Evolutionary conservation across 2,888 invertebrate genomes (phyloP), one percentile per base, ranked within the genome.

Genomic region (Cheilosia impressa): DNA sequence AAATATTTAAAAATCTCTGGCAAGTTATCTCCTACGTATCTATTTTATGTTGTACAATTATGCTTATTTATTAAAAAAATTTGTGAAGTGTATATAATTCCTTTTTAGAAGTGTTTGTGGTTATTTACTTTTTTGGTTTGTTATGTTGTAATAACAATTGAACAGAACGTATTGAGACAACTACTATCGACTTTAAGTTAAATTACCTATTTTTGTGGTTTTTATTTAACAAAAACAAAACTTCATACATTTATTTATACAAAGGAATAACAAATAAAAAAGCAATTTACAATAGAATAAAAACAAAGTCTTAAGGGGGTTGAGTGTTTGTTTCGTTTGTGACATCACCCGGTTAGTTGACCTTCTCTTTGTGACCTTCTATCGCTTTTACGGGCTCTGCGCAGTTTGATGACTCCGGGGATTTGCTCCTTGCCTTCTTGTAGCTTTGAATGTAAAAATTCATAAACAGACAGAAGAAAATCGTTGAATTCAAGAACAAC

Each of bases 361-460:
- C 62, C 63, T 85, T 85, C 15, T 62, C 45, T 52, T 85, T 81
- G 19, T 22, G 43, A 41, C 45, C 71, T 31, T 81, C 72, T 3
- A 72, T 45, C 1, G 76, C 57, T 27, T 85, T 81, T 27, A 63
- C 38, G n/a, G 66, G 17, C 47, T 76, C 72, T n/a, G 77, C 62
- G 47, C 72, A 55, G 9, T 31, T 76, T 13, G 75, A 34, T n/a
- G 45, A 24, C 17, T 82, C 69, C 13, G 55, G 47, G 19, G 87
- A 76, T 41, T 71, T 73, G 38, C 60, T 88, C 87, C 89, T 89
- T 66, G 89, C 84, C 80, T 91, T 93, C 88, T 93, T 94, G 93
- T 98, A 98, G 27, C 96, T 96, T 91, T 96, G 95, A 88, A 96
- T 94, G 93, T 98, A 98, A 94, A 98, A 98, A 93, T 98, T 96